These are phyloP conservation scores for Tapirus terrestris DNA, from an alignment of 2,113 vertebrate genomes.

Conservation along the genomic window DNA sequence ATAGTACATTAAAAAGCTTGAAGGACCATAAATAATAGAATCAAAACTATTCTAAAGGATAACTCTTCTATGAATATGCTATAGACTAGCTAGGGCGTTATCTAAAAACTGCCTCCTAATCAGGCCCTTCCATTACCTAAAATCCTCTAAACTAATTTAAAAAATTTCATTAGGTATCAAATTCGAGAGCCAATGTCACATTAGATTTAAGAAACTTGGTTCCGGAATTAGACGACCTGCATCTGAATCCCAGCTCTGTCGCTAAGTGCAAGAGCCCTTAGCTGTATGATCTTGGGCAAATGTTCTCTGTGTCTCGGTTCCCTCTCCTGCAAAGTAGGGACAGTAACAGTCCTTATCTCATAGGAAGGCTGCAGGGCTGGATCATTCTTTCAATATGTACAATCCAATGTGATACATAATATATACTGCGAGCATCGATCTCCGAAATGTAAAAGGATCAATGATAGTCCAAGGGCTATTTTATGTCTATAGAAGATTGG, in stretches of 20 bases:
- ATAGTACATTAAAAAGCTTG: conserved; percentile 53
- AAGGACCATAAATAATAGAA: conserved; percentile 29
- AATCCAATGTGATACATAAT: neutral
- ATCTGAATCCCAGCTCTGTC: neutral
- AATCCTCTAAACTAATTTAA: conserved; percentile 38
- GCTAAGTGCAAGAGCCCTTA: neutral
- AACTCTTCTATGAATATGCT: neutral
- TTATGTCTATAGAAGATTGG: neutral
- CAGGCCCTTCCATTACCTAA: conserved; percentile 2
- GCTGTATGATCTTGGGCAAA: neutral
- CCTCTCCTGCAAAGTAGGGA: neutral
- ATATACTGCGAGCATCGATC: rapidly evolving
- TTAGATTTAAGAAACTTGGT: neutral
- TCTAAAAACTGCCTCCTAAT: conserved; percentile 46
- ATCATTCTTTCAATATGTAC: neutral
- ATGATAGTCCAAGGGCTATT: neutral
- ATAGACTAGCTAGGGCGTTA: neutral
- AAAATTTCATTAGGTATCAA: neutral
- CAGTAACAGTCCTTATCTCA: neutral
- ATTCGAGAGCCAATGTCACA: neutral
- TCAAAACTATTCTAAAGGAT: conserved; percentile 47
- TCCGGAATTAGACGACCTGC: neutral
- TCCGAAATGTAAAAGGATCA: neutral
- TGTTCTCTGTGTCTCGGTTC: neutral
- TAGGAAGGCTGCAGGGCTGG: neutral